Conservation (phyloP, 2,888 invertebrate species). For the Drosophila kuntzei region DNA sequence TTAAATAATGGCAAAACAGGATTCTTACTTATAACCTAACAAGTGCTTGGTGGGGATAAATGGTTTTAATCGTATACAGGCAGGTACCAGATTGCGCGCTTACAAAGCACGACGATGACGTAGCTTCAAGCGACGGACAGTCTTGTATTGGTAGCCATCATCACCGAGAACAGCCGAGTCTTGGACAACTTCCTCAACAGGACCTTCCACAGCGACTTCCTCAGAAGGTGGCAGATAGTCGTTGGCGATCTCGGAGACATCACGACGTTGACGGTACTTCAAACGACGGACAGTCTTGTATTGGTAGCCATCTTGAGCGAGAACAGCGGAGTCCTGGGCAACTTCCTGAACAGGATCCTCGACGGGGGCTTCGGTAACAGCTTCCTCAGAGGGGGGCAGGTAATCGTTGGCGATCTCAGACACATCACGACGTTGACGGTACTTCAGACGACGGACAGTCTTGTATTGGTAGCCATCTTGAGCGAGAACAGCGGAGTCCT, state of each 20-base stretch:
- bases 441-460: too few species aligned
- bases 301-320: constrained; percentile 63
- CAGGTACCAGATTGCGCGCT: constrained; percentile 50
- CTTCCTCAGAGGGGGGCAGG: too few species aligned
- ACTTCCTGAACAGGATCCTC: constrained; percentile 44
- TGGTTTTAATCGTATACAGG: constrained; percentile 61
- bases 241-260: constrained; percentile 69
- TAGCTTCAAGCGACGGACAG: constrained; percentile 74
- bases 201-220: constrained; percentile 47
- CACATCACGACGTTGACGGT: too few species aligned
- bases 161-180: constrained; percentile 59
- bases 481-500: too few species aligned
- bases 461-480: too few species aligned
- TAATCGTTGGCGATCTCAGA: too few species aligned
- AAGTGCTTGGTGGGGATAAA: constrained; percentile 57
- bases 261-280: constrained; percentile 74
- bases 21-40: constrained; percentile 66
- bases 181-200: constrained; percentile 50
- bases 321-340: constrained; percentile 47
- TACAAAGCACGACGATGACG: constrained; percentile 77
- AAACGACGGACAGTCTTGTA: constrained; percentile 78
- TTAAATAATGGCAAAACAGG: constrained; percentile 73
- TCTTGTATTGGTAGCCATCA: constrained; percentile 77
- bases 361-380: too few species aligned
- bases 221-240: constrained; percentile 68